Evolutionary conservation across 2,113 vertebrate species (phyloP), one percentile per base, ranked within the genome.

Genomic region (Ictidomys tridecemlineatus): DNA sequence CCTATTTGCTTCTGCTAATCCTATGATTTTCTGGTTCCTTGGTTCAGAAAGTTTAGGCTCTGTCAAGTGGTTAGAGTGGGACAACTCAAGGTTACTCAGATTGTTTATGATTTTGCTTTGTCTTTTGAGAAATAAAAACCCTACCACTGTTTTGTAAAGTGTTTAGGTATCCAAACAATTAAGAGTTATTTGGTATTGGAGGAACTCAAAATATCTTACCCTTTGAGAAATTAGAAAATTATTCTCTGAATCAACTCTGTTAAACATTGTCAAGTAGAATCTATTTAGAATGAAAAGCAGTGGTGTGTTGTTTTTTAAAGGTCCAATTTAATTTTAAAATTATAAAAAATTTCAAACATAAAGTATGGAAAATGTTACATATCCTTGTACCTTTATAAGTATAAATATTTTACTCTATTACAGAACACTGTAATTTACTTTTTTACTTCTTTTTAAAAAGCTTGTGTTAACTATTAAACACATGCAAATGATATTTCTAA

Each of bases 1-100:
- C 13, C 63, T 91, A 8, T 70, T 95, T 93, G 32, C 53, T 28
- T 77, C 20, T 94, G 65, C 94, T 95, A 97, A 95, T 97, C 92
- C 87, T 92, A 8, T 97, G 95, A 96, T 97, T 97, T 97, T 92
- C 93, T 92, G 39, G 51, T 82, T 94, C 77, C 34, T 84, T 86
- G 91, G 39, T 83, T 97, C 90, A 95, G 82, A 96, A 95, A 70
- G 61, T 76, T 91, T 74, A 95, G 76, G 13, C 32, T 93, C 69
- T 92, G 16, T 74, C 53, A 82, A 76, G 69, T 77, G 2, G 39
- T 72, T 90, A 26, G 92, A 92, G 72, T 20, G 87, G 89, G 85
- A 92, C 92, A 96, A 51, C 0, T 20, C 92, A 97, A 96, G 96
- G 94, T 96, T 73, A 82, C 77, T 45, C 48, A 26, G n/a, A n/a